Percentiles rank a stretch among this genome's conserved stretches.
These are phyloP conservation scores for Melanotaenia trifasciata DNA, from an alignment of 2,797 vertebrate genomes.

Conservation along the genomic window DNA sequence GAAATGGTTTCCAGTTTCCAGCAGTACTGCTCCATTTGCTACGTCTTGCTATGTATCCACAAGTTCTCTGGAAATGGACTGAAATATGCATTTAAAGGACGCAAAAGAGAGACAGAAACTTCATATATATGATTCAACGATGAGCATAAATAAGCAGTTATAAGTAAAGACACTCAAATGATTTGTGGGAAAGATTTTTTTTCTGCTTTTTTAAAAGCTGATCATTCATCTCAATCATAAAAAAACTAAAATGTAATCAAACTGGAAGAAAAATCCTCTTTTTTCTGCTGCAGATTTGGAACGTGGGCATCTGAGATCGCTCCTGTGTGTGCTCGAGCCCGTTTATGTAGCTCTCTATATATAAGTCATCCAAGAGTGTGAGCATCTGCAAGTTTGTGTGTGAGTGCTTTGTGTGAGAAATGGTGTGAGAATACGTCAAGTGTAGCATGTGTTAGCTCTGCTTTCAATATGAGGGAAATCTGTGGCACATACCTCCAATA, in stretches of 20 bases:
- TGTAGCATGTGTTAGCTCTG: slow-evolving; percentile 81
- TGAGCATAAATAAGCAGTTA: no score
- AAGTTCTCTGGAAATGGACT: no score
- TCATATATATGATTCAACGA: no score
- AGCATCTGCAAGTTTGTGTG: slow-evolving; percentile 45
- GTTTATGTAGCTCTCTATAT: slow-evolving; percentile 50
- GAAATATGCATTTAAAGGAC: no score
- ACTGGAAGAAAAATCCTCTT: not conserved
- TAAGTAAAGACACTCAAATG: no score
- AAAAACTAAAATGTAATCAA: not conserved
- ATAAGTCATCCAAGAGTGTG: slow-evolving; percentile 44
- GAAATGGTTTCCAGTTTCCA: no score
- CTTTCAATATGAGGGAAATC: slow-evolving; percentile 81
- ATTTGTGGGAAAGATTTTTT: no score
- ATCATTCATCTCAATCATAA: no score
- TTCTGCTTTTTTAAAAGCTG: no score
- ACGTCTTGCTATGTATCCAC: no score
- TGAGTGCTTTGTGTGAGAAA: slow-evolving; percentile 65
- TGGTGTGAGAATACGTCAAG: slow-evolving; percentile 75
- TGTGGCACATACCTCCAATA: slow-evolving; percentile 76
- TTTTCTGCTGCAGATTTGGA: slow-evolving; percentile 9
- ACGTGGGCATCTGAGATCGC: not conserved
- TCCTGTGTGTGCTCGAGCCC: slow-evolving; percentile 6
- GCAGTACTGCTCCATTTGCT: no score
- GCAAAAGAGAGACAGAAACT: no score